Evolutionary conservation across 2,888 invertebrate genomes (phyloP), one percentile per base, ranked within the genome.

Genomic region (Stegophylla sp.): DNA sequence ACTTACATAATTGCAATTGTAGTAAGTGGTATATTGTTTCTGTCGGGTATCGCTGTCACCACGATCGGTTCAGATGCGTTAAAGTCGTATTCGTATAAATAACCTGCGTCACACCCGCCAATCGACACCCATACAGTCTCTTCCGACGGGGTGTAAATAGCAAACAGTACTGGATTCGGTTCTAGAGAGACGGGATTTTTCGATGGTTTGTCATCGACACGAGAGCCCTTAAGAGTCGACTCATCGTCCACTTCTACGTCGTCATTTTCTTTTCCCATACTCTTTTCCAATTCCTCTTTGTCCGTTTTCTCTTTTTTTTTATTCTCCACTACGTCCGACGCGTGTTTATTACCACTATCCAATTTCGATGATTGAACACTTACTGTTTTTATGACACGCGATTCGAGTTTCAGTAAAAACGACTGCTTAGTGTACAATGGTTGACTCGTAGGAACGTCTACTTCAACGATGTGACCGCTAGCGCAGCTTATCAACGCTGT

Each of bases 61-160:
- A 20, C 43, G 15, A 41, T n/a, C 84, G 87, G 85, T 87, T 90
- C 90, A 87, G 88, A 82, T 88, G 88, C 41, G 89, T 84, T 82
- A 86, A 90, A 28, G 87, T 88, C 79, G 13, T 79, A 79, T 26
- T 79, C 91, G 84, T 92, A 92, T 83, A 91, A 88, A 83, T 90
- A 92, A 34, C 92, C 92, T 3, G 91, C 89, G 85, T 92, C 92
- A 83, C 88, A 92, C 34, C 91, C 92, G 3, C 87, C 88, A 87
- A 91, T 88, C 0, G 91, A 90, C 0, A 91, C 83, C 90, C 91
- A 91, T 77, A 92, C 86, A 0, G 89, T 89, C 28, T 88, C 85
- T 3, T 87, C 86, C 1, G 84, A 83, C 7, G 82, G 61, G 15
- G 75, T 82, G 10, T 76, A 77, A 17, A 82, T 87, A 41, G 90